Conservation (phyloP, 2,888 invertebrate species). For the Liposcelis brunnea region DNA sequence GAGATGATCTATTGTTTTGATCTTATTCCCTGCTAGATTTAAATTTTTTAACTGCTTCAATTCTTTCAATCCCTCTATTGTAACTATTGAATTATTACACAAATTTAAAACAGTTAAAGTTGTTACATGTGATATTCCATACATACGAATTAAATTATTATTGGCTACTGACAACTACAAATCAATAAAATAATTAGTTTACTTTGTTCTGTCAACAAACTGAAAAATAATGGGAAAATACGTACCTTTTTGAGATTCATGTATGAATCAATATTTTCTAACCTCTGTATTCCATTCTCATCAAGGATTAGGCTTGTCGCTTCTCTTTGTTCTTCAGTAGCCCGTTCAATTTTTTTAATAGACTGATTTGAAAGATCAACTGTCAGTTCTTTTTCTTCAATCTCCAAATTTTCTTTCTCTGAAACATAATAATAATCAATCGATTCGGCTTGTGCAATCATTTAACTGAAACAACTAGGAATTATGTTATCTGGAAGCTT, state of each 20-base stretch:
- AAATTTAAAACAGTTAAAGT: conserved; percentile 66
- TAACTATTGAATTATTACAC: conserved; percentile 72
- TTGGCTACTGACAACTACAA: conserved; percentile 66
- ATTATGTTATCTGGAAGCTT: too few relatives aligned
- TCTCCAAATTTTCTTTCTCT: neutral
- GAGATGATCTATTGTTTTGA: conserved; percentile 82
- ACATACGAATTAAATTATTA: conserved; percentile 76
- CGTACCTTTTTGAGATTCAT: conserved; percentile 57
- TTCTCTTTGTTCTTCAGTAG: conserved; percentile 40
- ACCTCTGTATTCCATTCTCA: conserved; percentile 70
- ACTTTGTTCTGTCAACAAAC: conserved; percentile 14
- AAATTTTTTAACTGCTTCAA: conserved; percentile 61
- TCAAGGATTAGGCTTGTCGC: conserved; percentile 58
- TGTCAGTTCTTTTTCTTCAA: neutral
- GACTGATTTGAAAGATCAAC: conserved; percentile 57
- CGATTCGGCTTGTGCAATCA: neutral
- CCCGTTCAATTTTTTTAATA: conserved; percentile 43
- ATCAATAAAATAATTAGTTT: conserved; percentile 15
- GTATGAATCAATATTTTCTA: conserved; percentile 76
- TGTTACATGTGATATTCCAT: conserved; percentile 62
- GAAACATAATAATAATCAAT: neutral
- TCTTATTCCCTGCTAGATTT: conserved; percentile 74
- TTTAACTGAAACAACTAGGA: too few relatives aligned
- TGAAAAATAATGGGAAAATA: conserved; percentile 10
- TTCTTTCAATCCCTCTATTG: conserved; percentile 79